A percentile compares a stretch with the other conserved stretches of the same genome.
Evolutionary conservation across 2,113 vertebrate species (phyloP).

Genomic region (Centropristis striata): DNA sequence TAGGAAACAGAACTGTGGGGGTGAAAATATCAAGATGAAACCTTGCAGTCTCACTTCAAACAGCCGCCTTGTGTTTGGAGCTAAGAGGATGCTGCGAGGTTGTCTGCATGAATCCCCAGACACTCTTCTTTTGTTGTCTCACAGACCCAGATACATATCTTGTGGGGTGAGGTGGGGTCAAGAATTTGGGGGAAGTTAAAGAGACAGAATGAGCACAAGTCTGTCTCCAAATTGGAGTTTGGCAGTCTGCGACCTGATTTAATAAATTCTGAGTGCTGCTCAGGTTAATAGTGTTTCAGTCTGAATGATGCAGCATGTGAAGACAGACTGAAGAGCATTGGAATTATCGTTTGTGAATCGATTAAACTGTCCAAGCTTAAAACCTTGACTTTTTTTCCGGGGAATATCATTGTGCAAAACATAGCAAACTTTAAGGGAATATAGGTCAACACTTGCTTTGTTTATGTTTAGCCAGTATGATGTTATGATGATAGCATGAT

Average conservation of each 20-base stretch:
- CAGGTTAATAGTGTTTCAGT: not conserved
- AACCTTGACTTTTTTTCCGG: too few species aligned
- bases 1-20: slow-evolving; percentile 13
- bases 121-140: slow-evolving; percentile 3
- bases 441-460: too few species aligned
- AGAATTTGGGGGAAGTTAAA: slow-evolving; percentile 10
- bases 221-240: slow-evolving; percentile 7
- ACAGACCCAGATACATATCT: slow-evolving; percentile 33
- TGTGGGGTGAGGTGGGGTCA: slow-evolving; percentile 25
- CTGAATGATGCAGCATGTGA: not conserved
- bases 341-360: not conserved
- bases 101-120: slow-evolving; percentile 32
- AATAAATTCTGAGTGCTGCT: slow-evolving; percentile 11
- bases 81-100: slow-evolving; percentile 27
- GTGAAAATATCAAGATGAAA: slow-evolving; percentile 30
- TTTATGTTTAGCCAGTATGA: too few species aligned
- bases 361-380: not conserved
- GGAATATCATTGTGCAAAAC: not conserved
- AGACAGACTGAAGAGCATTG: too few species aligned
- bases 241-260: slow-evolving; percentile 16
- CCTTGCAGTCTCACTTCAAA: slow-evolving; percentile 40
- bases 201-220: slow-evolving; percentile 32
- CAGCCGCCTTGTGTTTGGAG: slow-evolving; percentile 16
- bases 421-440: too few species aligned
- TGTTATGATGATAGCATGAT: too few species aligned